Conservation (phyloP, 2,888 invertebrate species). For the Melinopterus prodromus region DNA sequence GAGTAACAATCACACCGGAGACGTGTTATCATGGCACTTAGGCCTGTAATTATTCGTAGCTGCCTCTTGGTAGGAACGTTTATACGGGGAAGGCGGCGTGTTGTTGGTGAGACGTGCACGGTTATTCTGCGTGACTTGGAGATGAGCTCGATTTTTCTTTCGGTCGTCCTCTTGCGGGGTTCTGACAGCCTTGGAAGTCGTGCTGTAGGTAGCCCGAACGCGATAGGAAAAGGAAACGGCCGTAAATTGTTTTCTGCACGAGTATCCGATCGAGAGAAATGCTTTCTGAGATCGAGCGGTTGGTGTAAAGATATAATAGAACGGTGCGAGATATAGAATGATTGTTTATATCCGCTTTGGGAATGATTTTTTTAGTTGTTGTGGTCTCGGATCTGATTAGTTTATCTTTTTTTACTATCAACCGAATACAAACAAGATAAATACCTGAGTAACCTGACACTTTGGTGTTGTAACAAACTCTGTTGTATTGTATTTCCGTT, state of each 20-base stretch:
- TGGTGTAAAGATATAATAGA: no score
- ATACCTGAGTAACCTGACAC: no score
- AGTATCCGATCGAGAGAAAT: neutral
- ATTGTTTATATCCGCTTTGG: no score
- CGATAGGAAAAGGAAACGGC: neutral
- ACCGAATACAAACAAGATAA: no score
- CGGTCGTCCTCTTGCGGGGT: neutral
- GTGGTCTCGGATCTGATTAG: no score
- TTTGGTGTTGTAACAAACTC: no score
- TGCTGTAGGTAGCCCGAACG: neutral
- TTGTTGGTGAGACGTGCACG: neutral
- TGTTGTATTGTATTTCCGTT: no score
- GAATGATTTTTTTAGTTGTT: no score
- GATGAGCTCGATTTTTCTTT: neutral
- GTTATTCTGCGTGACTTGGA: neutral
- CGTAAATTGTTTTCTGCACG: conserved; percentile 4
- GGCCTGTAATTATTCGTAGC: neutral
- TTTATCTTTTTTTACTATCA: no score
- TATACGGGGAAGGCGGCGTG: neutral
- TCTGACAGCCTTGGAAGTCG: neutral
- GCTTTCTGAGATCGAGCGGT: no score
- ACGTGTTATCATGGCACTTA: neutral
- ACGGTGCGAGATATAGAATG: no score
- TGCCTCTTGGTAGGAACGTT: neutral
- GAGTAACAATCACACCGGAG: neutral